These are phyloP conservation scores for Ommatoiulus sabulosus DNA, from an alignment of 2,888 invertebrate genomes.

Conservation along the genomic window DNA sequence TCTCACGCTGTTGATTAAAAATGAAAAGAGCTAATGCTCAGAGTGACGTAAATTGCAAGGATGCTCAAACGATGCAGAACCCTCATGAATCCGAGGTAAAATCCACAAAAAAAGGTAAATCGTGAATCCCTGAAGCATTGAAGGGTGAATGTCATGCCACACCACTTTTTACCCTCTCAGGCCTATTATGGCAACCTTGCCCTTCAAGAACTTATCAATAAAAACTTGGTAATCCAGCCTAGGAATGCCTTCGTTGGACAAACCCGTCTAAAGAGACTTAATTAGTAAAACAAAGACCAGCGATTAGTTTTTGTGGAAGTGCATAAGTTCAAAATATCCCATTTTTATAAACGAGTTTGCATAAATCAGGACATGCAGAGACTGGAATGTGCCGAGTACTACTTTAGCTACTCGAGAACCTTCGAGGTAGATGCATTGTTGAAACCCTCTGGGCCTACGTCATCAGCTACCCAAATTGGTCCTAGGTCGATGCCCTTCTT, in stretches of 20 bases:
- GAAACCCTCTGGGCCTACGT: background rate
- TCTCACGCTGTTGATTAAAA: constrained; percentile 7
- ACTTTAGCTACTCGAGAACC: background rate
- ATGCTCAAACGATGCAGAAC: background rate
- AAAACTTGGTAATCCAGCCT: background rate
- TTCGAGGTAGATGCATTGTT: background rate
- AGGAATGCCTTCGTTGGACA: background rate
- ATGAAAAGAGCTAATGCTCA: constrained; percentile 7
- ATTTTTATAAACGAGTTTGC: background rate
- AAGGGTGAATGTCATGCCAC: background rate
- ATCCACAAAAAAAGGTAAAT: background rate
- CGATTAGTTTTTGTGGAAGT: background rate
- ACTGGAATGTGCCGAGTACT: background rate
- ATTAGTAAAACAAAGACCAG: background rate
- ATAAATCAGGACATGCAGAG: background rate
- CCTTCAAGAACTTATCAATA: background rate
- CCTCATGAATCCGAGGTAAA: background rate
- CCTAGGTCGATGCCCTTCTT: background rate
- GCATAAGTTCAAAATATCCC: background rate
- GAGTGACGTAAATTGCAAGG: background rate
- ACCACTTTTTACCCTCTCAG: background rate
- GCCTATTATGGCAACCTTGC: background rate
- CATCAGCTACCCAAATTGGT: background rate
- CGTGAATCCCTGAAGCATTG: background rate
- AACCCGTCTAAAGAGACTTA: background rate